Conservation (phyloP, 2,113 vertebrate genomes). For the Abramis brama region DNA sequence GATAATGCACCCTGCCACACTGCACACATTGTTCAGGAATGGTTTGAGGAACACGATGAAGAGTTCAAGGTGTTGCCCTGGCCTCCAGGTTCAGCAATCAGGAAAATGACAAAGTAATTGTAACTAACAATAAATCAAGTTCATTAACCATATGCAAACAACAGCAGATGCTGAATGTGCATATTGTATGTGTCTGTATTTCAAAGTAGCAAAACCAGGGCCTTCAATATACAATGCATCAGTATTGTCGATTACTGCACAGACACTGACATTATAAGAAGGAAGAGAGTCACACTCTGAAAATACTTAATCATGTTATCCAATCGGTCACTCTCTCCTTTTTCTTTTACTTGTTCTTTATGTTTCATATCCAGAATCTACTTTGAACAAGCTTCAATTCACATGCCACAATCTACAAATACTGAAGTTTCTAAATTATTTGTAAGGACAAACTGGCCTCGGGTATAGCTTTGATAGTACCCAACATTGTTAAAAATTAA, state of each 20-base stretch:
- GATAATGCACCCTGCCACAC: too few species aligned
- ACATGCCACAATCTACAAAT: background rate
- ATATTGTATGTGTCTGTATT: background rate
- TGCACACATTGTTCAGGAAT: too few species aligned
- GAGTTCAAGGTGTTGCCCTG: too few species aligned
- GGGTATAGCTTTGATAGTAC: background rate
- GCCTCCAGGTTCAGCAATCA: too few species aligned
- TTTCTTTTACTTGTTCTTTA: conserved; percentile 4
- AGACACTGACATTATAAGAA: background rate
- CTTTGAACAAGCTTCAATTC: background rate
- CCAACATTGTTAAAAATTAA: background rate
- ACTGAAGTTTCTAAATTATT: conserved; percentile 8
- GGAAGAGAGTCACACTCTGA: conserved; percentile 11
- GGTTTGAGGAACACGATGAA: too few species aligned
- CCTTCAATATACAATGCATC: background rate
- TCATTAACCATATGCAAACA: background rate
- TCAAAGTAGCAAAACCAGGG: background rate
- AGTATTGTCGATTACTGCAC: background rate
- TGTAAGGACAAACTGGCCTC: background rate
- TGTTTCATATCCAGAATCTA: background rate
- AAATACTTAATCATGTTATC: conserved; percentile 34
- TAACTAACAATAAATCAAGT: background rate
- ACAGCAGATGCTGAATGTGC: background rate
- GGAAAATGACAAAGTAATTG: background rate
- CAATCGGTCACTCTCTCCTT: background rate